Percentiles rank a stretch among this genome's conserved stretches.
These are phyloP conservation scores for Excalfactoria chinensis DNA, from an alignment of 2,113 vertebrate genomes.

Conservation along the genomic window DNA sequence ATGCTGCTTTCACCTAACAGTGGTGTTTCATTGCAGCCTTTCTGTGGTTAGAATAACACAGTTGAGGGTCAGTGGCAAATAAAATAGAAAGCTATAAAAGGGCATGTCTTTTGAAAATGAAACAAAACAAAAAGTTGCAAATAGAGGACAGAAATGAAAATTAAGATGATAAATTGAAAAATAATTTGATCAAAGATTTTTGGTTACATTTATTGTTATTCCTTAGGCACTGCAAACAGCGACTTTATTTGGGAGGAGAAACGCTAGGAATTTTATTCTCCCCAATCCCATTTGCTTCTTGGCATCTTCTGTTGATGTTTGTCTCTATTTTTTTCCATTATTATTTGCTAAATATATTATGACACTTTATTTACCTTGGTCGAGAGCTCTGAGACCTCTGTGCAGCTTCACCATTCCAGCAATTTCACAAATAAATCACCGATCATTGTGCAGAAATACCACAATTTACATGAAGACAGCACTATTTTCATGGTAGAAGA, in stretches of 20 bases:
- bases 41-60: slow-evolving; percentile 31
- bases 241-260: background rate
- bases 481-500: slow-evolving; percentile 29
- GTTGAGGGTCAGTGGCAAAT: background rate
- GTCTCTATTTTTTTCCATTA: slow-evolving; percentile 28
- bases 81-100: slow-evolving; percentile 40
- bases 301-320: slow-evolving; percentile 26
- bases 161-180: slow-evolving; percentile 25
- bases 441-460: slow-evolving; percentile 12
- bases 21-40: slow-evolving; percentile 21
- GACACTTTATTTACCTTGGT: slow-evolving; percentile 64
- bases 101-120: background rate
- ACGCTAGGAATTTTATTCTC: background rate
- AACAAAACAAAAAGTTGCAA: slow-evolving; percentile 17
- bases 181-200: slow-evolving; percentile 22
- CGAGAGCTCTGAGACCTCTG: slow-evolving; percentile 32
- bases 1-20: slow-evolving; percentile 4
- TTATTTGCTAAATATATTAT: slow-evolving; percentile 69
- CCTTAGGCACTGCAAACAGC: background rate
- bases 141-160: background rate
- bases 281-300: background rate
- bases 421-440: slow-evolving; percentile 62
- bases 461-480: slow-evolving; percentile 10
- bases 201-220: background rate
- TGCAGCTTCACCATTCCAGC: slow-evolving; percentile 13